Evolutionary conservation across 1,140 invertebrate species (phyloP), one percentile per base, ranked within the genome.

Genomic region (Zaprionus inermis): DNA sequence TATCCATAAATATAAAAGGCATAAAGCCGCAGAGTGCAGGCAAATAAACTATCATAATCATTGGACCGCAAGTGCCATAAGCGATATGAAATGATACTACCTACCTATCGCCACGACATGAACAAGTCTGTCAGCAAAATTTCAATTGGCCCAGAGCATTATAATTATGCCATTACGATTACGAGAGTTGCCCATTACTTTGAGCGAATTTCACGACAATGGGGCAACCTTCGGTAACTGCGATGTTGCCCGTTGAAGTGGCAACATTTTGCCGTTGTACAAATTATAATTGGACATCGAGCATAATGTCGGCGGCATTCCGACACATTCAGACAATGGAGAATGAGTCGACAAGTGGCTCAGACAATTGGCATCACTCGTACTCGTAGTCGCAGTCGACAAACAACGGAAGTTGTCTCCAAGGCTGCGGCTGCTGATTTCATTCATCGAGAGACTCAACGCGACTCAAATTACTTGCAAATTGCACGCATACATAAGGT

Each of bases 231-330:
- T 86, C 76, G 32, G 20, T 32, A 54, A 11, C 6, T 2, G 2
- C 6, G 28, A 28, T 28, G 59, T 18, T 32, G 28, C n/a, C 20
- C 41, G 49, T 24, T 65, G 36, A 74, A 78, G 80, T 79, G 74
- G 24, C 61, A 36, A 74, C 24, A 58, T 30, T 64, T 38, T 67
- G 64, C 52, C 63, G 49, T 44, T 71, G 64, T 66, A 78, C 73
- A 77, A 83, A 79, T 86, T 70, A 88, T 81, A 88, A 85, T 88
- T 88, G 79, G 73, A 72, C 81, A 76, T 78, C 61, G 75, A 78
- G 72, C 66, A 64, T 44, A 66, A 56, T 60, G 7, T 5, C 24
- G 14, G 22, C 44, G 38, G 24, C 61, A 52, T 67, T 52, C 72
- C 76, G 54, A 68, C 66, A 86, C 78, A 65, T 51, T 34, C 51